Base-by-base conservation (phyloP, 2,888 invertebrate genomes). In the Dynastes grantii region DNA sequence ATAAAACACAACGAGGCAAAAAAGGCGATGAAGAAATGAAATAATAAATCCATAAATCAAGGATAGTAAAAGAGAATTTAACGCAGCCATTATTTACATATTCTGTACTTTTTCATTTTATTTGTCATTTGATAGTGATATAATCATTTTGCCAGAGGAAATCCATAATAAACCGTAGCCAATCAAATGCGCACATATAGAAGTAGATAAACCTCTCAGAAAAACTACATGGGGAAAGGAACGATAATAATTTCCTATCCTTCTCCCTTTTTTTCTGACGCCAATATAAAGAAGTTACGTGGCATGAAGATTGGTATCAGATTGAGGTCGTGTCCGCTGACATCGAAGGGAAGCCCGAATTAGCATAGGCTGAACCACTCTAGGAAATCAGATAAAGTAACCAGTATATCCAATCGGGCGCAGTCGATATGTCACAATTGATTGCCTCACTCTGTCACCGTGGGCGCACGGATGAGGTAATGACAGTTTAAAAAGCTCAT, bases 381-480 rank as follows among this genome's bases (percentile, higher is more conserved):
- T 76, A 79, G 80, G 81, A 81, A 82, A 82, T 79, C 82, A 82
- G 82, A 82, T 81, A 83, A 81, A 83, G 82, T 81, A 81, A 81
- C 81, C 79, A 76, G 77, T 80, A 78, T 77, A 78, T 78, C 81
- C 80, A 79, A 81, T 81, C 81, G 81, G 80, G 81, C 80, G 81
- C 80, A 81, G 83, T 81, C 83, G 81, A 82, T 84, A 81, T 81
- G 83, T 83, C 83, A 83, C 82, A 83, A 82, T 82, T 83, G 83
- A 84, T 84, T 82, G 83, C 81, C 79, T 80, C 81, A 76, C 81
- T 83, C 79, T 81, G 81, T 83, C 83, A 83, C 79, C 81, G 80
- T 71, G 79, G 79, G 75, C 78, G 78, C 79, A 76, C 80, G 78
- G 80, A 80, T 81, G 78, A 80, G 81, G 81, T 79, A 82, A 81